phyloP scores from a whole-genome alignment of 2,797 vertebrate genomes.

The Syngnathus acus region DNA sequence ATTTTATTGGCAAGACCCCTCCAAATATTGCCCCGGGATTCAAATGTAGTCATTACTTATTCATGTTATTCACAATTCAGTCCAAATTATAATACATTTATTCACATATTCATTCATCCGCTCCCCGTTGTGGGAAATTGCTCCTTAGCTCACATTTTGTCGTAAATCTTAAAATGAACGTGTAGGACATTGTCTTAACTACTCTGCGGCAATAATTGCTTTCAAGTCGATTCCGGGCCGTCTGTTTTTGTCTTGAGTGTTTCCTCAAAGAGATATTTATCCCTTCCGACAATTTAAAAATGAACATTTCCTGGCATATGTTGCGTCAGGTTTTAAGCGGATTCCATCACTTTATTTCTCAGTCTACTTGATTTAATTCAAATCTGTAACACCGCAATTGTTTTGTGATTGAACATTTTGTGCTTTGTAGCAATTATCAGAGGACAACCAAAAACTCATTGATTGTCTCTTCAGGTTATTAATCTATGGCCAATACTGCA shows the following conservation, averaged over 20 bases:
- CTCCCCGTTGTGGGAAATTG: constrained; percentile 36
- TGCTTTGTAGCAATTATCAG: neutral
- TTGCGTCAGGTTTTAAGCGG: neutral
- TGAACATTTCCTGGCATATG: neutral
- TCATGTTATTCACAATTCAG: constrained; percentile 38
- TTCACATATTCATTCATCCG: constrained; percentile 44
- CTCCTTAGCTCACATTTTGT: constrained; percentile 33
- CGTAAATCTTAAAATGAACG: constrained; percentile 45
- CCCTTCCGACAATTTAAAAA: neutral
- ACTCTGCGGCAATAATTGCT: constrained; percentile 4
- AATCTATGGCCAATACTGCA: constrained; percentile 97
- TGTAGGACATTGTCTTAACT: constrained; percentile 14
- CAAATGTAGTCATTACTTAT: constrained; percentile 38
- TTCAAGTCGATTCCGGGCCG: constrained; percentile 23
- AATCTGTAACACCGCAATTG: neutral
- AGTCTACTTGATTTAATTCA: neutral
- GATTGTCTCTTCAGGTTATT: constrained; percentile 73
- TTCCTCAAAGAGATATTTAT: neutral
- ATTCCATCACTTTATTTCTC: neutral
- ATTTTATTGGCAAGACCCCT: constrained; percentile 33
- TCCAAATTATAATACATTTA: constrained; percentile 41
- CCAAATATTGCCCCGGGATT: constrained; percentile 35
- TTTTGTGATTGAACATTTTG: neutral
- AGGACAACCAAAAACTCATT: neutral
- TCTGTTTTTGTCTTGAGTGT: neutral